Percentiles rank a stretch among this genome's conserved stretches.
Conservation (phyloP, 2,113 vertebrate genomes). For the Glaucomys volans region DNA sequence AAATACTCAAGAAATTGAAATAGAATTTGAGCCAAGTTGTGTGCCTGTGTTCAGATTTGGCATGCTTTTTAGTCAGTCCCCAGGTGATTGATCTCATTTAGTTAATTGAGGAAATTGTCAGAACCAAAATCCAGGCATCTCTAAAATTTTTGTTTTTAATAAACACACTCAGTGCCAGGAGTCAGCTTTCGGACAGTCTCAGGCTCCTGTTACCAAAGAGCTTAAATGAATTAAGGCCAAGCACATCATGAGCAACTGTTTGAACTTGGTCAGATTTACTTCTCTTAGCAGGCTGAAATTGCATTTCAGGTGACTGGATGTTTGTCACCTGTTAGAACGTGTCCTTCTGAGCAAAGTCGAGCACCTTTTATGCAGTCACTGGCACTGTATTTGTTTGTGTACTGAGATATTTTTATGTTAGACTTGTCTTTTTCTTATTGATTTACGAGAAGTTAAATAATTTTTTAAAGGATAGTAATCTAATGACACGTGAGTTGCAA, state of each 20-base stretch:
- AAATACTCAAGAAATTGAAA: conserved; percentile 46
- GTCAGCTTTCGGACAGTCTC: background rate
- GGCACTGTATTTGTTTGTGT: background rate
- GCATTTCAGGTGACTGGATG: background rate
- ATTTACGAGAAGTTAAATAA: background rate
- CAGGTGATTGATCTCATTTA: conserved; percentile 46
- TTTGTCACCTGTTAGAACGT: background rate
- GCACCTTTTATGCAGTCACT: background rate
- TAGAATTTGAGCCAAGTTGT: conserved; percentile 39
- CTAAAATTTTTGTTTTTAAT: conserved; percentile 52
- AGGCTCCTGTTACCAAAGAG: background rate
- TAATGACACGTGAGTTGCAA: background rate
- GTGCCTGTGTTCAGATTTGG: background rate
- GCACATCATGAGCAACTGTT: conserved; percentile 1
- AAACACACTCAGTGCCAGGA: background rate
- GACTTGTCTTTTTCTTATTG: background rate
- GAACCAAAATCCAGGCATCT: conserved; percentile 20
- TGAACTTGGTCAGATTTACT: conserved; percentile 6
- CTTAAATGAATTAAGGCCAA: conserved; percentile 5
- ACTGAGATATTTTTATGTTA: background rate
- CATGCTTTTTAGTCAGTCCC: background rate
- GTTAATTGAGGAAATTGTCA: conserved; percentile 26
- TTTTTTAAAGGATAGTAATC: background rate
- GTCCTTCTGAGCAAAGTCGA: conserved; percentile 23
- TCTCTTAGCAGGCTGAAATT: conserved; percentile 20